Evolutionary conservation across 2,797 vertebrate species (phyloP).

Genomic region (Rhincodon typus): DNA sequence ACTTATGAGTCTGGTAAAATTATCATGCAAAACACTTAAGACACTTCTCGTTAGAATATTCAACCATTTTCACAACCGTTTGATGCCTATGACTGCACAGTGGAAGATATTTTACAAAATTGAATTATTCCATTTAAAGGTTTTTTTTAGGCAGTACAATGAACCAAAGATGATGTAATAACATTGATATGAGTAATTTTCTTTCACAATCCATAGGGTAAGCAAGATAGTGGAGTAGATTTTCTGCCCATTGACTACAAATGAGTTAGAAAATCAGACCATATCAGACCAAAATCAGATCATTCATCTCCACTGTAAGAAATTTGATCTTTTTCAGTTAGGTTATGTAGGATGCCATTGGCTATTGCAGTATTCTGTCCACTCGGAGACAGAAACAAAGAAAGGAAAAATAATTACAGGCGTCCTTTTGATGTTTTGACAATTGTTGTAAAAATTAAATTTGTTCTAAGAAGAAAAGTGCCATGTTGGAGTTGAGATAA

Average conservation of each 20-base stretch:
- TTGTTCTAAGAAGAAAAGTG: not conserved
- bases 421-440: not conserved
- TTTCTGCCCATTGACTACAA: not conserved
- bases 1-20: not conserved
- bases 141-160: not conserved
- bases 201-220: not conserved
- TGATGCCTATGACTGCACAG: not conserved
- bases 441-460: not conserved
- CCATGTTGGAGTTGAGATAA: not conserved
- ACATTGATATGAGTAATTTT: not conserved
- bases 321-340: not conserved
- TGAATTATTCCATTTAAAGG: not conserved
- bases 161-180: not conserved
- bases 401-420: not conserved
- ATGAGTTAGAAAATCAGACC: not conserved
- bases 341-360: not conserved
- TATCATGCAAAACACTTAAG: not conserved
- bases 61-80: not conserved
- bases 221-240: not conserved
- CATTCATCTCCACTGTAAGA: not conserved
- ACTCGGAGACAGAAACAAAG: not conserved
- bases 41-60: not conserved
- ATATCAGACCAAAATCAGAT: not conserved
- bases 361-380: conserved; percentile 13
- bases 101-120: not conserved